A percentile compares a stretch with the other conserved stretches of the same genome.
phyloP scores from a whole-genome alignment of 2,113 vertebrate genomes.

The Oreochromis spilurus region DNA sequence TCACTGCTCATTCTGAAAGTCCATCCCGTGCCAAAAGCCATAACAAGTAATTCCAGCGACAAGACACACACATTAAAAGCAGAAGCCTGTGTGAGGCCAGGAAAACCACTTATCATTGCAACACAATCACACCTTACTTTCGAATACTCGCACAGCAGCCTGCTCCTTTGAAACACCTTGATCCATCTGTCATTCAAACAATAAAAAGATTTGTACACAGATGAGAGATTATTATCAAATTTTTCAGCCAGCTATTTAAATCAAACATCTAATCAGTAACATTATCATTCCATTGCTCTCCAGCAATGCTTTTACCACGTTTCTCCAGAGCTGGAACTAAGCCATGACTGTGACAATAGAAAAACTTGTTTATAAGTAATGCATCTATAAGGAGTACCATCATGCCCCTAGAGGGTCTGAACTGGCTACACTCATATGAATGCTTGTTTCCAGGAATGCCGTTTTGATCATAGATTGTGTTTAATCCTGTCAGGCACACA shows the following conservation, averaged over 20 bases:
- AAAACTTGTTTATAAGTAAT: background rate
- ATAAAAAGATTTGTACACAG: background rate
- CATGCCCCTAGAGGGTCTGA: background rate
- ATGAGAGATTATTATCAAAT: background rate
- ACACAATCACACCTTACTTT: background rate
- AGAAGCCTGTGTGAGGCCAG: background rate
- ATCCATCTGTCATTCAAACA: background rate
- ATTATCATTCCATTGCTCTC: background rate
- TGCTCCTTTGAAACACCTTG: background rate
- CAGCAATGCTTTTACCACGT: background rate
- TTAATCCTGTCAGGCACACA: background rate
- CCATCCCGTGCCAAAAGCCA: background rate
- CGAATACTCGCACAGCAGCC: accelerated
- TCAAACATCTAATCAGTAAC: background rate
- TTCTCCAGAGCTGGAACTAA: background rate
- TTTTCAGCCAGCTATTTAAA: background rate
- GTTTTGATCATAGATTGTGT: background rate
- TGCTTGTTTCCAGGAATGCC: background rate
- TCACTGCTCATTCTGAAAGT: background rate
- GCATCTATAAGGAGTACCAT: background rate
- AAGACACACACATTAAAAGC: background rate
- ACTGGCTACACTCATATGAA: background rate
- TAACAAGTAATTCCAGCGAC: background rate
- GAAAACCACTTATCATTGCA: background rate
- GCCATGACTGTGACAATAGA: background rate